Conservation (phyloP, 2,888 invertebrate genomes). For the Drosophila merina region DNA sequence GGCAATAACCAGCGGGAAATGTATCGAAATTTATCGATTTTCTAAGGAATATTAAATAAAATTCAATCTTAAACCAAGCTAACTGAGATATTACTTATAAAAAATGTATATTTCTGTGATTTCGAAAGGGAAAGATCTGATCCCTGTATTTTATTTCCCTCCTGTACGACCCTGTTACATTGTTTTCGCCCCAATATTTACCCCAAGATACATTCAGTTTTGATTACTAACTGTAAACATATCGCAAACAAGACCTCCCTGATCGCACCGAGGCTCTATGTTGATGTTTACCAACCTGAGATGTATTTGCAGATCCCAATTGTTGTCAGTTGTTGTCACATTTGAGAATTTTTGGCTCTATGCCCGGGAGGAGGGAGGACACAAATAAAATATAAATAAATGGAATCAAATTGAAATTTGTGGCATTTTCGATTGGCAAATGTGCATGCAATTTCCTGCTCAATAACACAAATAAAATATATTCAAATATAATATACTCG, state of each 20-base stretch:
- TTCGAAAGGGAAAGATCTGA: too few relatives aligned
- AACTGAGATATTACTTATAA: too few relatives aligned
- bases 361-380: constrained; percentile 10
- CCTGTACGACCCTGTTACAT: neutral
- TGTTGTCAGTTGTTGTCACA: constrained; percentile 21
- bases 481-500: constrained; percentile 9
- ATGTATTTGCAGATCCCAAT: constrained; percentile 18
- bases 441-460: constrained; percentile 24
- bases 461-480: constrained; percentile 20
- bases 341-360: constrained; percentile 27
- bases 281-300: constrained; percentile 2
- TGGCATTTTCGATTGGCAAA: constrained; percentile 23
- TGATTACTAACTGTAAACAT: neutral
- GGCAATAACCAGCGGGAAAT: neutral
- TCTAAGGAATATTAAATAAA: too few relatives aligned
- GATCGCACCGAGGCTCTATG: neutral
- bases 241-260: neutral
- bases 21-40: constrained; percentile 1
- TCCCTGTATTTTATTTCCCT: neutral
- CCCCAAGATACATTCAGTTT: neutral
- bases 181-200: neutral
- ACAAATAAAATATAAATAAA: constrained; percentile 17
- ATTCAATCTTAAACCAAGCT: too few relatives aligned
- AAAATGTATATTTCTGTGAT: too few relatives aligned
- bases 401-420: constrained; percentile 24